Percentiles rank a stretch among this genome's conserved stretches.
These are phyloP conservation scores for Acipenser ruthenus DNA, from an alignment of 2,797 vertebrate species.

Conservation along the genomic window DNA sequence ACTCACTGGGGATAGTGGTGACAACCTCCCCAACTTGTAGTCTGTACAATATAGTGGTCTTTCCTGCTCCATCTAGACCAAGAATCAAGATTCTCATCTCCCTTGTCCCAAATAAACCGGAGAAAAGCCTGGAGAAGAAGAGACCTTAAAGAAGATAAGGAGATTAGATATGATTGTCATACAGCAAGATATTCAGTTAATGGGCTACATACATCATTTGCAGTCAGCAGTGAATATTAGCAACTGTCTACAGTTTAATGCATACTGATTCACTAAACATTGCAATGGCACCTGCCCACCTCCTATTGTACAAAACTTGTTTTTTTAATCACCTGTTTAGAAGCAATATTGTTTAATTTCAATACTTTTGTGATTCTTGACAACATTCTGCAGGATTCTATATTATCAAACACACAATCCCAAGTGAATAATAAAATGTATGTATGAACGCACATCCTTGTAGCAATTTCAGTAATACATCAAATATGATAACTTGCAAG, in stretches of 20 bases:
- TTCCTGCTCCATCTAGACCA: slow-evolving; percentile 92
- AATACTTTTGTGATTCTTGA: no score
- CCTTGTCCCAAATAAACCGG: slow-evolving; percentile 86
- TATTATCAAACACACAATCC: no score
- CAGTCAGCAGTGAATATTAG: background rate
- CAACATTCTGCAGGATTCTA: no score
- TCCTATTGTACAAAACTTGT: background rate
- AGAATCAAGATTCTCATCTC: slow-evolving; percentile 98
- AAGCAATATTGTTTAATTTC: no score
- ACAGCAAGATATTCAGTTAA: background rate
- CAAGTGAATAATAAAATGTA: no score
- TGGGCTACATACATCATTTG: background rate
- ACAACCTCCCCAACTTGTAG: slow-evolving; percentile 97
- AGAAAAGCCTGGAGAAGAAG: slow-evolving; percentile 92
- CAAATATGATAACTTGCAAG: no score
- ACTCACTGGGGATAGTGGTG: slow-evolving; percentile 95
- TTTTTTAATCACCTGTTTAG: background rate
- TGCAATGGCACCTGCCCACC: background rate
- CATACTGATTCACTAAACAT: no score
- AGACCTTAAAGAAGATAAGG: slow-evolving; percentile 57
- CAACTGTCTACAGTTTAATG: no score
- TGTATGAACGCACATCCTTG: no score
- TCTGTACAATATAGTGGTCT: slow-evolving; percentile 93
- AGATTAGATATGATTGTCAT: background rate
- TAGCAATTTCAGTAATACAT: no score